phyloP scores from a whole-genome alignment of 2,888 invertebrate genomes.

The Beris chalybata region DNA sequence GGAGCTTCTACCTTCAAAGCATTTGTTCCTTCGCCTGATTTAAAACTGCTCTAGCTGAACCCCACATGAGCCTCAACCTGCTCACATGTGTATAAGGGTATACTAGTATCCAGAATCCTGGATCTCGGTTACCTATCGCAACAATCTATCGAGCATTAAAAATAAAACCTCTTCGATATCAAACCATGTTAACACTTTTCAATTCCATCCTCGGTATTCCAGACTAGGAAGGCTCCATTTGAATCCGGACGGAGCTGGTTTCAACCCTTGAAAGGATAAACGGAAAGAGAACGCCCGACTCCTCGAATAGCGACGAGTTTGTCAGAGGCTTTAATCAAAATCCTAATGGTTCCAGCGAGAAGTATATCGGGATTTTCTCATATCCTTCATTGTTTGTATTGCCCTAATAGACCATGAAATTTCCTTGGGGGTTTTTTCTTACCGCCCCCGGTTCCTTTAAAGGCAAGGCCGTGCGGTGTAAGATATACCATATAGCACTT shows the following conservation, averaged over 20 bases:
- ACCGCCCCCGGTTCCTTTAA: no score
- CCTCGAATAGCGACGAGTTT: neutral
- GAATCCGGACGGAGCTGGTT: neutral
- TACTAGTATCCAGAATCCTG: no score
- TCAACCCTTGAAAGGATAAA: neutral
- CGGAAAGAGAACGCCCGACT: neutral
- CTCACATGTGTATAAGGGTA: no score
- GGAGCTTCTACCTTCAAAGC: no score
- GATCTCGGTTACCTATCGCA: neutral
- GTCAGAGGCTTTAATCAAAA: slow-evolving; percentile 19
- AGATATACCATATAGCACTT: no score
- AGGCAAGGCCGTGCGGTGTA: no score
- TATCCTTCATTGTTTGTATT: no score
- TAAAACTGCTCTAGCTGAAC: no score
- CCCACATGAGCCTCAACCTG: no score
- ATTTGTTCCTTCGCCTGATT: no score
- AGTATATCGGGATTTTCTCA: neutral
- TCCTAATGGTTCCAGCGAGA: slow-evolving; percentile 1
- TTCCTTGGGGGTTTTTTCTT: no score
- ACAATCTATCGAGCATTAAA: slow-evolving; percentile 36
- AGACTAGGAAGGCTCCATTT: neutral
- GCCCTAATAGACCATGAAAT: no score
- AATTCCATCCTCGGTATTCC: neutral
- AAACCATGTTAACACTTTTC: slow-evolving; percentile 36
- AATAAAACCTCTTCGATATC: slow-evolving; percentile 35